Base-by-base conservation (phyloP, 2,888 invertebrate species). In the Callimorpha dominula region DNA sequence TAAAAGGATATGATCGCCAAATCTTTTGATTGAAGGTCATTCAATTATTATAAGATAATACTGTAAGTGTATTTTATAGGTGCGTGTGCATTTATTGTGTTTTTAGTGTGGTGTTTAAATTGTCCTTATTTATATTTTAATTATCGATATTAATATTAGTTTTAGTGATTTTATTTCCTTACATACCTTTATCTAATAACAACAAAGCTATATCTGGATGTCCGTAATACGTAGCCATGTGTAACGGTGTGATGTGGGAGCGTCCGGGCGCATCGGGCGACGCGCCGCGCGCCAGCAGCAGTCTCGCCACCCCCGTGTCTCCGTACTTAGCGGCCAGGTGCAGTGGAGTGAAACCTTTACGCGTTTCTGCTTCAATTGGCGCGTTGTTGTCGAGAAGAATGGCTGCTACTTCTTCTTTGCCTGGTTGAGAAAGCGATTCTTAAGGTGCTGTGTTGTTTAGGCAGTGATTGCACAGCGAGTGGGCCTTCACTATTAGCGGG, bases 271-370 rank as follows among this genome's bases (percentile, higher is more conserved):
- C 93, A 94, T 99, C 98, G 1, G 99, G 97, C 63, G 97, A 97
- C 17, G 99, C 99, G 50, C 98, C 98, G 76, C 98, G 97, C 85
- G 99, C 98, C 71, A 99, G 95, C 71, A 99, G 95, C 74, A 99
- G 96, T 77, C 98, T 96, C 0, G 99, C 99, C 2, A 99, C 98
- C 79, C 97, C 97, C 75, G 98, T 97, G 90, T 98, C 98, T n/a
- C 99, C 99, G 91, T 99, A 99, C 91, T 99, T 99, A 64, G 99
- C 98, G 6, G 99, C 99, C 73, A 99, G 96, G 95, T 99, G 99
- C 11, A 99, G 97, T 0, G 99, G 99, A 0, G 99, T 99, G 95
- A 99, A 99, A 14, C 99, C 99, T 96, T 98, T 98, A 86, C 99
- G 99, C 9, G 99, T 99, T n/a, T 98, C 97, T 1, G 98, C 97